Percentiles rank a stretch among this genome's conserved stretches.
phyloP scores from a whole-genome alignment of 2,888 invertebrate species.

The Sarcophaga carnaria region DNA sequence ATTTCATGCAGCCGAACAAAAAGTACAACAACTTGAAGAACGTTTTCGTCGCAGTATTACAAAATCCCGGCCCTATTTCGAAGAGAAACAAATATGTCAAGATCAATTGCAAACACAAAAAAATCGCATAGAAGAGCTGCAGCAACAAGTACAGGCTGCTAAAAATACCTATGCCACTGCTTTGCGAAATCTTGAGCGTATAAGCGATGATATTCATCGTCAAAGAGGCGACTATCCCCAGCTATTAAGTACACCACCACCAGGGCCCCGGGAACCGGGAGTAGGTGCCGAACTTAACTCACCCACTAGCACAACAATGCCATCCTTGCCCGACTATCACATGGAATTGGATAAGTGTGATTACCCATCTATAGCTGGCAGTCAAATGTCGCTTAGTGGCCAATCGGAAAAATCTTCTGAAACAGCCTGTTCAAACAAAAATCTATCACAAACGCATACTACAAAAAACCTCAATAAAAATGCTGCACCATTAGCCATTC shows the following conservation, averaged over 20 bases:
- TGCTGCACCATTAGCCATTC: conserved; percentile 61
- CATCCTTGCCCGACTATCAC: conserved; percentile 82
- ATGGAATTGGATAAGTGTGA: conserved; percentile 84
- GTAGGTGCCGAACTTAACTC: conserved; percentile 87
- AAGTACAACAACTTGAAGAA: conserved; percentile 91
- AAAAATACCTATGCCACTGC: conserved; percentile 92
- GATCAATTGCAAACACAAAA: conserved; percentile 93
- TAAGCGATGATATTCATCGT: conserved; percentile 94
- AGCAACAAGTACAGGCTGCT: conserved; percentile 87
- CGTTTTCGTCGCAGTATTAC: conserved; percentile 90
- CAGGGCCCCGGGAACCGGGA: conserved; percentile 85
- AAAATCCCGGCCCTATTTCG: conserved; percentile 95
- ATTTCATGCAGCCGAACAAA: conserved; percentile 91
- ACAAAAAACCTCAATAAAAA: conserved; percentile 44
- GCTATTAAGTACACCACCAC: conserved; percentile 74
- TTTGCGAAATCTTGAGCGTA: conserved; percentile 91
- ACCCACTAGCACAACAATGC: conserved; percentile 76
- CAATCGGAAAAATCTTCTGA: conserved; percentile 74
- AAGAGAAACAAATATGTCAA: conserved; percentile 93
- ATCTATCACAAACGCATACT: conserved; percentile 71
- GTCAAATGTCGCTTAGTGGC: conserved; percentile 82
- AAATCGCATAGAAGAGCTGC: conserved; percentile 90
- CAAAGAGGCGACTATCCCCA: conserved; percentile 79
- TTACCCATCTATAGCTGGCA: conserved; percentile 83
- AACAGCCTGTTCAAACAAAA: conserved; percentile 70